Conservation (phyloP, 1,140 invertebrate genomes). For the Drosophila erecta region DNA sequence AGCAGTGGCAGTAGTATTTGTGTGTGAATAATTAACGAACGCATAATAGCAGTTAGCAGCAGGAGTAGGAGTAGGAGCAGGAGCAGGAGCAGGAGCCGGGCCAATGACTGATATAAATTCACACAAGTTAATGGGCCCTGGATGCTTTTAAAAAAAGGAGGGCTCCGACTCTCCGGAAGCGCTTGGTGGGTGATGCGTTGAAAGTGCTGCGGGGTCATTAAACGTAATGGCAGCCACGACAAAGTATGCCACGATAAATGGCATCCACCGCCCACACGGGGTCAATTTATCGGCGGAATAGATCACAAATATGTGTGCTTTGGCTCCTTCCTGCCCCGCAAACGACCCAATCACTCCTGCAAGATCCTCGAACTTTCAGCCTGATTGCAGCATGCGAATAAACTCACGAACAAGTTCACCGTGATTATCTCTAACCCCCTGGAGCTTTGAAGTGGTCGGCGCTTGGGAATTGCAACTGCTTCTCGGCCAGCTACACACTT, state of each 20-base stretch:
- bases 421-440: slow-evolving; percentile 7
- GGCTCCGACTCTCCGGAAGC: slow-evolving; percentile 21
- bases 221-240: slow-evolving; percentile 59
- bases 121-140: slow-evolving; percentile 76
- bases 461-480: not conserved
- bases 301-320: slow-evolving; percentile 51
- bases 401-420: too few relatives aligned
- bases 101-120: slow-evolving; percentile 80
- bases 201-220: slow-evolving; percentile 57
- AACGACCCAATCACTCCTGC: slow-evolving; percentile 14
- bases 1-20: slow-evolving; percentile 26
- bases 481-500: not conserved
- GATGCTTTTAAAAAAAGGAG: slow-evolving; percentile 74
- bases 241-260: slow-evolving; percentile 60
- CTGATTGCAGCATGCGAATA: slow-evolving; percentile 34
- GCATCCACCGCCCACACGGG: slow-evolving; percentile 21
- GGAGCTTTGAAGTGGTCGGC: not conserved
- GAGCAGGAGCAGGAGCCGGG: slow-evolving; percentile 41
- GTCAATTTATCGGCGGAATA: slow-evolving; percentile 55
- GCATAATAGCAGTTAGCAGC: slow-evolving; percentile 72
- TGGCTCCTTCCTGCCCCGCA: slow-evolving; percentile 11
- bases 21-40: slow-evolving; percentile 82
- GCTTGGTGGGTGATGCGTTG: slow-evolving; percentile 40
- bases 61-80: slow-evolving; percentile 39
- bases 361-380: slow-evolving; percentile 5